phyloP scores from a whole-genome alignment of 2,888 invertebrate species.

The Barypeithes pellucidus region DNA sequence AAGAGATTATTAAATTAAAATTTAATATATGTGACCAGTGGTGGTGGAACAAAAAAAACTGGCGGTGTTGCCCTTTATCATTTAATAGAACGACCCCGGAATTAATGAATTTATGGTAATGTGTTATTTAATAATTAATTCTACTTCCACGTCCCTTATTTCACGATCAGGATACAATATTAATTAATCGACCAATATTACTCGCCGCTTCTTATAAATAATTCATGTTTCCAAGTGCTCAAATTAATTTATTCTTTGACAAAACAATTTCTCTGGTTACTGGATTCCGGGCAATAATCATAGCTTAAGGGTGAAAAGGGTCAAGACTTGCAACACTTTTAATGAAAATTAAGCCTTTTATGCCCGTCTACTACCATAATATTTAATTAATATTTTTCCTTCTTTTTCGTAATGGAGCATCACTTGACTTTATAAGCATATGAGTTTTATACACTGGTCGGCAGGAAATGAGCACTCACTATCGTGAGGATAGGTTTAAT shows the following conservation, averaged over 20 bases:
- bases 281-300: not conserved
- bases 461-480: too few relatives aligned
- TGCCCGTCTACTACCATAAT: not conserved
- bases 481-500: too few relatives aligned
- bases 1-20: too few relatives aligned
- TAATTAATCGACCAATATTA: not conserved
- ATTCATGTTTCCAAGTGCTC: not conserved
- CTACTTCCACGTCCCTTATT: not conserved
- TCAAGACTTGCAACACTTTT: conserved; percentile 3
- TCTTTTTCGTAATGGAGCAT: not conserved
- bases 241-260: conserved; percentile 10
- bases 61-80: too few relatives aligned
- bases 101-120: too few relatives aligned
- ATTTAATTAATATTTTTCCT: not conserved
- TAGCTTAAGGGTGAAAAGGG: conserved; percentile 18
- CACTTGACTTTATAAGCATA: not conserved
- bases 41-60: too few relatives aligned
- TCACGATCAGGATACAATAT: not conserved
- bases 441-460: too few relatives aligned
- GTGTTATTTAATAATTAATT: conserved; percentile 5
- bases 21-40: too few relatives aligned
- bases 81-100: too few relatives aligned
- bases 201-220: conserved; percentile 2
- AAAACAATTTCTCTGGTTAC: conserved; percentile 8
- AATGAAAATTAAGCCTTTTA: not conserved